These are phyloP conservation scores for Carettochelys insculpta DNA, from an alignment of 2,113 vertebrate genomes.

Conservation along the genomic window DNA sequence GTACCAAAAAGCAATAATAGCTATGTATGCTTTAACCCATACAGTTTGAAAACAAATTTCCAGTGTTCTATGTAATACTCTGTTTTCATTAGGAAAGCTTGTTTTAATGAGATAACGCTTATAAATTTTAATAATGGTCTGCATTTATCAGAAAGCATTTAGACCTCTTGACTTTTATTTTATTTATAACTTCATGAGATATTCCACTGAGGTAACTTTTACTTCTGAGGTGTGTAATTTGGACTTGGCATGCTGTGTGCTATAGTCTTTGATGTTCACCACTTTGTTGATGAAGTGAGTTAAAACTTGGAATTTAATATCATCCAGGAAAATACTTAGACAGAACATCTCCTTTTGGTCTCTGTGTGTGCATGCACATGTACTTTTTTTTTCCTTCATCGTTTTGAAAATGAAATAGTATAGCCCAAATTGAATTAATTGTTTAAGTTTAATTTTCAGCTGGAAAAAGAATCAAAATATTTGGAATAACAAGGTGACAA, in stretches of 20 bases:
- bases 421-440: slow-evolving; percentile 45
- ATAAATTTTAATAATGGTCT: background rate
- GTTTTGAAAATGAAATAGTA: slow-evolving; percentile 30
- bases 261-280: slow-evolving; percentile 70
- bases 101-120: slow-evolving; percentile 15
- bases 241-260: slow-evolving; percentile 58
- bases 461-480: background rate
- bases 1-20: background rate
- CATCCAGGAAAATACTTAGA: slow-evolving; percentile 60
- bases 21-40: background rate
- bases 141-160: slow-evolving; percentile 47
- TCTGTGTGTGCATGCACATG: slow-evolving; percentile 1
- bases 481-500: background rate
- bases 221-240: slow-evolving; percentile 74
- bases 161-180: slow-evolving; percentile 54
- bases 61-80: accelerated
- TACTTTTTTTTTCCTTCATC: slow-evolving; percentile 13
- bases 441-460: background rate
- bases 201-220: slow-evolving; percentile 66
- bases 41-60: slow-evolving; percentile 5
- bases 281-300: slow-evolving; percentile 70
- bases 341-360: slow-evolving; percentile 10
- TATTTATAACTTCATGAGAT: slow-evolving; percentile 63
- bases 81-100: background rate
- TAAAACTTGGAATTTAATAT: slow-evolving; percentile 54